Evolutionary conservation across 2,888 invertebrate species (phyloP).

Genomic region (Encarsia formosa): DNA sequence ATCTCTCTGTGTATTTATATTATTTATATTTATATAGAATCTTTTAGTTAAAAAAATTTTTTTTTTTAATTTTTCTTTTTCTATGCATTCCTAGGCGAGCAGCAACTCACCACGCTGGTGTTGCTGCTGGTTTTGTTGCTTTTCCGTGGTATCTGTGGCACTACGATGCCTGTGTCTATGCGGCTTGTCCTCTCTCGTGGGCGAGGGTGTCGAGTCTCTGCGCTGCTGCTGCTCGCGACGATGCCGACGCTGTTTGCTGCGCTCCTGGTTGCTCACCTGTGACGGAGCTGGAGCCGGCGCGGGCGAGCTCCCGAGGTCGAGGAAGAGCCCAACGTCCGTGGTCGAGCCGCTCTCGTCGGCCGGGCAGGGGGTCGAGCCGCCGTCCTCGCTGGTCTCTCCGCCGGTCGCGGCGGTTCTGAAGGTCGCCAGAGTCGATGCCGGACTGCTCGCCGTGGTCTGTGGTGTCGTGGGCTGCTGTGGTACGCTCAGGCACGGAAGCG

Average conservation of each 20-base stretch:
- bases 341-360: slow-evolving; percentile 8
- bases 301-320: slow-evolving; percentile 12
- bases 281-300: not conserved
- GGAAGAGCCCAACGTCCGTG: slow-evolving; percentile 6
- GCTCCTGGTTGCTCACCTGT: not conserved
- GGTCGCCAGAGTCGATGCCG: not conserved
- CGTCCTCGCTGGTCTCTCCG: slow-evolving; percentile 22
- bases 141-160: slow-evolving; percentile 44
- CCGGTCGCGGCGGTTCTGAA: not conserved
- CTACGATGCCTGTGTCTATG: slow-evolving; percentile 34
- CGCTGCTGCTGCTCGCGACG: slow-evolving; percentile 11
- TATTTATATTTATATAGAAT: too few species aligned
- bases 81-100: slow-evolving; percentile 57
- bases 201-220: slow-evolving; percentile 14
- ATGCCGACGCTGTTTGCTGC: slow-evolving; percentile 7
- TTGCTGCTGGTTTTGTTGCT: slow-evolving; percentile 51
- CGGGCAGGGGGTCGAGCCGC: slow-evolving; percentile 12
- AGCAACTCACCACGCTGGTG: slow-evolving; percentile 50
- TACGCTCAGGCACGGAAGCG: slow-evolving; percentile 58
- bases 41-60: too few species aligned
- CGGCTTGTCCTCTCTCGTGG: slow-evolving; percentile 28
- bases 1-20: too few species aligned
- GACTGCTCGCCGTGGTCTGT: slow-evolving; percentile 1
- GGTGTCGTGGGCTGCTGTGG: not conserved
- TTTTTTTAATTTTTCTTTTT: too few species aligned